A percentile compares a stretch with the other conserved stretches of the same genome.
Conservation (phyloP, 1,140 invertebrate species). For the Pararge aegeria region DNA sequence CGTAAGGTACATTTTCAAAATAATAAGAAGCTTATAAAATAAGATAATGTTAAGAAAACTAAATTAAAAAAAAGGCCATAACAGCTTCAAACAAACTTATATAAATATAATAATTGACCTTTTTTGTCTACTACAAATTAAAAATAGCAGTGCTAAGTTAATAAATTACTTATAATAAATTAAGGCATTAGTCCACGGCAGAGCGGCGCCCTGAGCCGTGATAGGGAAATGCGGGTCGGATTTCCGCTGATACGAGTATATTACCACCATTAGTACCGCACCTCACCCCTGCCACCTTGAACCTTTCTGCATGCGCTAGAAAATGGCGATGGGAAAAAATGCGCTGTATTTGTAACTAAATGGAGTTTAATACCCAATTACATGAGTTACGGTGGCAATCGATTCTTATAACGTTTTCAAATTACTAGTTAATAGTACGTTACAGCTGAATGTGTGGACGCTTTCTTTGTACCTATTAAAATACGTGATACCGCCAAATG, state of each 20-base stretch:
- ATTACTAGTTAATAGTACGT: too few species aligned
- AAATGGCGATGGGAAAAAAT: constrained; percentile 14
- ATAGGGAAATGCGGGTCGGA: constrained; percentile 59
- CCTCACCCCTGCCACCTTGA: constrained; percentile 22
- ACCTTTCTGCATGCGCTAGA: constrained; percentile 18
- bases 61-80: too few species aligned
- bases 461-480: too few species aligned
- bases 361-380: not conserved
- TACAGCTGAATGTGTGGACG: too few species aligned
- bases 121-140: not conserved
- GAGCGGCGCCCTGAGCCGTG: constrained; percentile 36
- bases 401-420: too few species aligned
- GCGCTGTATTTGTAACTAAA: not conserved
- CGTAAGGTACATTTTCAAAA: too few species aligned
- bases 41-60: too few species aligned
- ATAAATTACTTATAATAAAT: constrained; percentile 32
- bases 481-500: too few species aligned
- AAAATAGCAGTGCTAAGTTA: constrained; percentile 6
- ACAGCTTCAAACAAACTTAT: too few species aligned
- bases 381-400: not conserved
- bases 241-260: constrained; percentile 48
- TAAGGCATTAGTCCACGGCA: constrained; percentile 31
- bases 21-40: too few species aligned
- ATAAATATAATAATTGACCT: constrained; percentile 1
- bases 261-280: constrained; percentile 30